These are phyloP conservation scores for Alauda arvensis DNA, from an alignment of 2,797 vertebrate genomes.

Conservation along the genomic window DNA sequence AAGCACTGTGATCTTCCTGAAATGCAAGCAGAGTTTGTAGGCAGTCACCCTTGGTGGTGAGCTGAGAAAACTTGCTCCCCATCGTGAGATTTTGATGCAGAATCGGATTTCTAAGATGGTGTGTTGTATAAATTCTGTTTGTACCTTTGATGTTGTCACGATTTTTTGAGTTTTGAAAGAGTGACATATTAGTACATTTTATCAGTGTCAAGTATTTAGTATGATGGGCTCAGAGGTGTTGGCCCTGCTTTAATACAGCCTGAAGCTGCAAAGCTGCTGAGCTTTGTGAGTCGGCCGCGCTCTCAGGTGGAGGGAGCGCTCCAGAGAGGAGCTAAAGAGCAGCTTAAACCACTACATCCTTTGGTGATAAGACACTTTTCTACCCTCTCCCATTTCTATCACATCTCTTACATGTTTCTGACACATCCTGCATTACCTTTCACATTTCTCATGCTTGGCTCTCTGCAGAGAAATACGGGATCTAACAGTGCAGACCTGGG, in stretches of 20 bases:
- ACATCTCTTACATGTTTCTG: not conserved
- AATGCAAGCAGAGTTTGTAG: not conserved
- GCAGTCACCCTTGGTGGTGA: not conserved
- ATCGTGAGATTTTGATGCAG: not conserved
- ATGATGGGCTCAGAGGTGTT: not conserved
- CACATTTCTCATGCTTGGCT: not conserved
- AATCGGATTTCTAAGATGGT: not conserved
- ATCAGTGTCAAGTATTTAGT: not conserved
- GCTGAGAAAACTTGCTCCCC: not conserved
- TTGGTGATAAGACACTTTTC: not conserved
- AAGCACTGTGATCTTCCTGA: not conserved
- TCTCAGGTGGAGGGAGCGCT: not conserved
- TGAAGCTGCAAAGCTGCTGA: not conserved
- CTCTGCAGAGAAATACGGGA: not conserved
- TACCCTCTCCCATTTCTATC: not conserved
- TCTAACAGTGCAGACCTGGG: fast-evolving
- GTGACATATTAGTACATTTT: not conserved
- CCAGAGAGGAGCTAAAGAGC: not conserved
- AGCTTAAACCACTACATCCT: not conserved
- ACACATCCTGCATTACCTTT: not conserved
- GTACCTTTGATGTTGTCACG: not conserved
- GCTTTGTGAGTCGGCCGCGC: fast-evolving
- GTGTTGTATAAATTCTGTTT: not conserved
- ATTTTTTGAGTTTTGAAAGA: not conserved
- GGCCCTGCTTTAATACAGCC: not conserved